phyloP scores from a whole-genome alignment of 2,113 vertebrate species.

The Galemys pyrenaicus region DNA sequence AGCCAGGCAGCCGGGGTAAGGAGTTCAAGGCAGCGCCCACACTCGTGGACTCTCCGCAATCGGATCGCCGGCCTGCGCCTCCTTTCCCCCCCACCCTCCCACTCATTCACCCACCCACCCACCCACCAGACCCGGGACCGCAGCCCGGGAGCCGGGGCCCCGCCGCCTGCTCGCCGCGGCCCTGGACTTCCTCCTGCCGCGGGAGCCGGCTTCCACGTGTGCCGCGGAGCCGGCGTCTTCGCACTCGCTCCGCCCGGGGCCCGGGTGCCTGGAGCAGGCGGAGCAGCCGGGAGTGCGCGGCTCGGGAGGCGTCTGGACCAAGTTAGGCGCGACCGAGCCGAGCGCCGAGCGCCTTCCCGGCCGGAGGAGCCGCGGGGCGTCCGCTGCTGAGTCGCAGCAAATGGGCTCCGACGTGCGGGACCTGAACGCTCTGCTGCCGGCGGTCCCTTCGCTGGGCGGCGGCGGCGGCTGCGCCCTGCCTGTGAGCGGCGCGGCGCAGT shows the following conservation, averaged over 20 bases:
- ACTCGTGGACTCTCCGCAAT: constrained; percentile 67
- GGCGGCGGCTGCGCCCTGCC: constrained; percentile 91
- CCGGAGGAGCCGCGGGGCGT: constrained; percentile 54
- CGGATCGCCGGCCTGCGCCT: constrained; percentile 45
- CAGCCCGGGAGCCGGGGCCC: constrained; percentile 51
- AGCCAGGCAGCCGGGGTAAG: constrained; percentile 89
- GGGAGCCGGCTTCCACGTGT: constrained; percentile 82
- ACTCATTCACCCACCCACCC: constrained; percentile 32
- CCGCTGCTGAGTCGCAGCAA: constrained; percentile 78
- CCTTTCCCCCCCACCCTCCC: constrained; percentile 48
- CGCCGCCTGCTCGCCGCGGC: constrained; percentile 59
- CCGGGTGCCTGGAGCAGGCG: constrained; percentile 80
- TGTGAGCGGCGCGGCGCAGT: constrained; percentile 92
- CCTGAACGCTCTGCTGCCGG: constrained; percentile 92
- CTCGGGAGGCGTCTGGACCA: constrained; percentile 76
- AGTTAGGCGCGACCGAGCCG: constrained; percentile 75
- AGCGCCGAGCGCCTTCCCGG: constrained; percentile 57
- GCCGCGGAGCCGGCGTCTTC: constrained; percentile 80
- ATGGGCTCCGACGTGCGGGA: constrained; percentile 96
- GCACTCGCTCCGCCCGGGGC: constrained; percentile 75
- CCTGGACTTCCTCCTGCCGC: constrained; percentile 78
- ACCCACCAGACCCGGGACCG: not conserved
- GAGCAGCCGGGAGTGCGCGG: constrained; percentile 76
- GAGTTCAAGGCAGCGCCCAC: constrained; percentile 86
- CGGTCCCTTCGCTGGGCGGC: constrained; percentile 90